These are phyloP conservation scores for Pterocles gutturalis DNA, from an alignment of 2,113 vertebrate species.

Conservation along the genomic window DNA sequence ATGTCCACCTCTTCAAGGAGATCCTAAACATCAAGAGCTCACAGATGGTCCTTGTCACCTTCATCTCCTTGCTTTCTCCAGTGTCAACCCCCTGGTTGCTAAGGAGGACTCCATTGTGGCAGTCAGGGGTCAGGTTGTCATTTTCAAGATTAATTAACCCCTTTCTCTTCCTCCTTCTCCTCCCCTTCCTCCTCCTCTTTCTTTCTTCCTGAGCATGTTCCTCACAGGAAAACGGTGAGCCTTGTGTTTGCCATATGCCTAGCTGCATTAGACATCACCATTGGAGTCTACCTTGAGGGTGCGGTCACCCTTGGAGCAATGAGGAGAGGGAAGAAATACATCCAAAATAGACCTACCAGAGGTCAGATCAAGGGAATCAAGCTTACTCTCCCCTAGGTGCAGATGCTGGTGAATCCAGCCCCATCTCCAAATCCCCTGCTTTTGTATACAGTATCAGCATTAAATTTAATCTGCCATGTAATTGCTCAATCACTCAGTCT, in stretches of 20 bases:
- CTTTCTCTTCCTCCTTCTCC: background rate
- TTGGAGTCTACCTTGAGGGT: background rate
- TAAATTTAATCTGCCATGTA: background rate
- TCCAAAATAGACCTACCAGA: background rate
- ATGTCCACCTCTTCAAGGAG: background rate
- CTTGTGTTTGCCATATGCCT: background rate
- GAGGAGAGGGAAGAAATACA: background rate
- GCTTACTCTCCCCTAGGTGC: background rate
- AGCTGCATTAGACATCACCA: background rate
- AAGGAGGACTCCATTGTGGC: background rate
- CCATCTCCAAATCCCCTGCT: background rate
- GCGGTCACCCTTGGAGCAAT: background rate
- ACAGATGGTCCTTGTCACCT: background rate
- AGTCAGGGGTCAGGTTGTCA: background rate
- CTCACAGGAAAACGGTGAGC: background rate
- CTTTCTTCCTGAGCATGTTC: background rate
- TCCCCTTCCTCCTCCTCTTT: background rate
- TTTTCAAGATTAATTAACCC: background rate
- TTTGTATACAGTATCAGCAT: background rate
- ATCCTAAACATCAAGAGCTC: background rate
- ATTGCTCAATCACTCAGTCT: background rate
- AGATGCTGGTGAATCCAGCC: background rate
- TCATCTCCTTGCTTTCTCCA: background rate
- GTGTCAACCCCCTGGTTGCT: background rate
- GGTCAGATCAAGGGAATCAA: background rate